Conservation (phyloP, 2,888 invertebrate species). For the Eupithecia subumbrata region DNA sequence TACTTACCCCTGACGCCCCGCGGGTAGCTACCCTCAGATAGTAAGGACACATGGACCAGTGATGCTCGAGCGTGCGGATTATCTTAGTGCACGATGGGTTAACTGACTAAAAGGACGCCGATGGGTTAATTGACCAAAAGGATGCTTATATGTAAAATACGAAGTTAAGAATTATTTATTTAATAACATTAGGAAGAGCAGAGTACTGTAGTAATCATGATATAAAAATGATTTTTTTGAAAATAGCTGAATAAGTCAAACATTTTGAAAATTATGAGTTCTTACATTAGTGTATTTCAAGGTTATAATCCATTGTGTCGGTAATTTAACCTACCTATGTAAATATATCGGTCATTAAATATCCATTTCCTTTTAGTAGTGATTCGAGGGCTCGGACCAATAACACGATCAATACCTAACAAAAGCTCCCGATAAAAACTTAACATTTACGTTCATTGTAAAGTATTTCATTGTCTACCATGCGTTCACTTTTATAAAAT, state of each 20-base stretch:
- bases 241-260: background rate
- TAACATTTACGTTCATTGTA: background rate
- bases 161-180: no score
- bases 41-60: background rate
- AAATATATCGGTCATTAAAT: constrained; percentile 4
- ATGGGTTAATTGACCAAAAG: background rate
- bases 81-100: background rate
- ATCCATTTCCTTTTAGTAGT: background rate
- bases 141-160: background rate
- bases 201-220: background rate
- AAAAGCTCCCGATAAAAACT: background rate
- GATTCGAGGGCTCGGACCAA: background rate
- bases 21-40: background rate
- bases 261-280: background rate
- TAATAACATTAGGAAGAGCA: no score
- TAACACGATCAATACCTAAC: background rate
- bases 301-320: background rate
- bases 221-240: background rate
- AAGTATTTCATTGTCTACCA: background rate
- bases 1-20: constrained; percentile 17
- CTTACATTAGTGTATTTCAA: background rate
- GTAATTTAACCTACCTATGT: background rate
- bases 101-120: background rate
- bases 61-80: background rate
- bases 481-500: background rate